phyloP scores from a whole-genome alignment of 2,797 vertebrate genomes.

The Pantherophis vulpinus region DNA sequence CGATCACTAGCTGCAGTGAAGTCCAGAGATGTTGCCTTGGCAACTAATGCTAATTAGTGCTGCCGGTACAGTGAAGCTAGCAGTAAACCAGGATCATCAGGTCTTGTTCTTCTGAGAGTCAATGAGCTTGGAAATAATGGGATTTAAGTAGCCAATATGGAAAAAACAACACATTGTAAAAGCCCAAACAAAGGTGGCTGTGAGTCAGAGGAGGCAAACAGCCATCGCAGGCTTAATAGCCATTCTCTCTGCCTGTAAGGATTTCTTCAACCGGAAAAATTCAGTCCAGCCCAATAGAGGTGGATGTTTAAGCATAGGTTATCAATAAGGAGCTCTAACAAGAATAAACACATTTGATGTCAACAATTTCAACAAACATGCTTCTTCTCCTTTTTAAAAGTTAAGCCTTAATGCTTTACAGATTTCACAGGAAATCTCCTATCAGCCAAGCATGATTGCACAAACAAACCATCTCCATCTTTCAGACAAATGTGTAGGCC shows the following conservation, averaged over 20 bases:
- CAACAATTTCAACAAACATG: slow-evolving; percentile 42
- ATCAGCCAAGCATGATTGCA: slow-evolving; percentile 66
- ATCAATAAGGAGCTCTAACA: slow-evolving; percentile 16
- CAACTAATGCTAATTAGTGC: slow-evolving; percentile 24
- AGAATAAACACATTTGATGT: slow-evolving; percentile 34
- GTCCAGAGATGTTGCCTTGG: neutral
- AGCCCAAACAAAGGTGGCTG: slow-evolving; percentile 53
- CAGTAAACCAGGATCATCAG: neutral
- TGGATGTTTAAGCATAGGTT: slow-evolving; percentile 6
- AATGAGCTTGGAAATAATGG: neutral
- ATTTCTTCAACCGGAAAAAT: slow-evolving; percentile 27
- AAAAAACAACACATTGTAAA: slow-evolving; percentile 38
- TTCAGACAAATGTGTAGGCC: slow-evolving; percentile 58
- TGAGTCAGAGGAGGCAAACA: slow-evolving; percentile 39
- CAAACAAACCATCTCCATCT: slow-evolving; percentile 56
- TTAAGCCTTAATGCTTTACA: slow-evolving; percentile 67
- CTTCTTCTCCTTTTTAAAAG: slow-evolving; percentile 36
- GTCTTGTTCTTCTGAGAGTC: slow-evolving; percentile 7
- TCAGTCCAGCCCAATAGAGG: slow-evolving; percentile 36
- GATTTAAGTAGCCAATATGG: slow-evolving; percentile 32
- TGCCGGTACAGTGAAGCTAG: slow-evolving; percentile 6
- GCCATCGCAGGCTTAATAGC: slow-evolving; percentile 18
- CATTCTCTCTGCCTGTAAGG: slow-evolving; percentile 30
- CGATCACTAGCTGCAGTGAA: neutral
- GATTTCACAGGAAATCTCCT: slow-evolving; percentile 62